phyloP scores from a whole-genome alignment of 92 coral and sea anemone species.

The Epizoanthus fatuus region DNA sequence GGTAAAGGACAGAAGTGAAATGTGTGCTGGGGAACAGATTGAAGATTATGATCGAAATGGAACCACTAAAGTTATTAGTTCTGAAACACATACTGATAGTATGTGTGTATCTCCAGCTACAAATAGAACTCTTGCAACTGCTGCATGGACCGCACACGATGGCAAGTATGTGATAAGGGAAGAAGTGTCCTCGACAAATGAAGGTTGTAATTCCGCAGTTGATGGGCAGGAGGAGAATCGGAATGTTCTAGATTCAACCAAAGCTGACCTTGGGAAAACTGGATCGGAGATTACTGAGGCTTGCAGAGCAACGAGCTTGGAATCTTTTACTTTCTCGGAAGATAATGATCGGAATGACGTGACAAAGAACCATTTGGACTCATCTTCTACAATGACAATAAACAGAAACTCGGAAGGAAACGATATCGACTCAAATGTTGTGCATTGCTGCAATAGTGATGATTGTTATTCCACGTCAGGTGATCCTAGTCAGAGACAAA shows the following conservation, averaged over 20 bases:
- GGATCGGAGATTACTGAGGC: background rate
- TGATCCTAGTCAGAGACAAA: too few relatives aligned
- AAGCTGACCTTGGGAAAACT: background rate
- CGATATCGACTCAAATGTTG: too few relatives aligned
- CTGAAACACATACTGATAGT: background rate
- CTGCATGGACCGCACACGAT: background rate
- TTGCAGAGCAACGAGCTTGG: background rate
- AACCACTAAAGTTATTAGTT: background rate
- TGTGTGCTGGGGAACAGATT: background rate
- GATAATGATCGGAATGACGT: background rate
- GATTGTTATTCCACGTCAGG: too few relatives aligned
- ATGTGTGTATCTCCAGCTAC: background rate
- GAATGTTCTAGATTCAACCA: background rate
- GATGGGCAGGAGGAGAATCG: background rate
- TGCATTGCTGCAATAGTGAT: too few relatives aligned
- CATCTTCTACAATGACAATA: background rate
- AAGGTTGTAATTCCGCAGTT: too few relatives aligned
- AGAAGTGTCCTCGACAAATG: too few relatives aligned
- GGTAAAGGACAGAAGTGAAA: background rate
- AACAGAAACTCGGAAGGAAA: background rate
- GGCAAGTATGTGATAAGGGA: background rate
- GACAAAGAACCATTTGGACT: background rate
- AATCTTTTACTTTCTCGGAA: background rate
- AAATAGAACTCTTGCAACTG: background rate
- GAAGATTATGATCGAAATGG: background rate